A percentile compares a stretch with the other conserved stretches of the same genome.
Evolutionary conservation across 2,113 vertebrate species (phyloP).

Genomic region (Argyrosomus japonicus): DNA sequence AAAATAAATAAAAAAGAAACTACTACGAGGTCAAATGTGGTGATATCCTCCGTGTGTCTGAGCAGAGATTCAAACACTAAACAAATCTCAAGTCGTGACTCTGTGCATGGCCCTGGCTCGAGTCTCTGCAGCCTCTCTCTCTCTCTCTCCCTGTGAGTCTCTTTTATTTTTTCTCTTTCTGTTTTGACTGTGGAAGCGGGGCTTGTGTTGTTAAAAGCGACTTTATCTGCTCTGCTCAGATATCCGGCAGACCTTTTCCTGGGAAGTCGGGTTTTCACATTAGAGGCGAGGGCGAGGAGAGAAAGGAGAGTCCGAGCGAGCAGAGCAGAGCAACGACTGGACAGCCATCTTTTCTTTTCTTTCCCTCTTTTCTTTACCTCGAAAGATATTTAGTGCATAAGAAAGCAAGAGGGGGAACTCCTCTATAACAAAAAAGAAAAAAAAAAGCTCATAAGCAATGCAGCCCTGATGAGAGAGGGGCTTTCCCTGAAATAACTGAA

Average conservation of each 20-base stretch:
- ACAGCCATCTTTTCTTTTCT: slow-evolving; percentile 34
- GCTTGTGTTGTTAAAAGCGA: slow-evolving; percentile 88
- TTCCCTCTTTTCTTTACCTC: slow-evolving; percentile 73
- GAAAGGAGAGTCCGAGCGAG: slow-evolving; percentile 67
- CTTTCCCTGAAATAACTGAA: slow-evolving; percentile 54
- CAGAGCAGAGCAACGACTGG: slow-evolving; percentile 6
- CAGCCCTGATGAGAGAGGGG: slow-evolving; percentile 35
- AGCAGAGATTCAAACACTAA: slow-evolving; percentile 55
- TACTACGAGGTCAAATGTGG: slow-evolving; percentile 9
- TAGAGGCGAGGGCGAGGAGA: slow-evolving; percentile 69
- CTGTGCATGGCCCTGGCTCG: slow-evolving; percentile 57
- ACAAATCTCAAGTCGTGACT: slow-evolving; percentile 84
- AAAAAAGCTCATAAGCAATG: slow-evolving; percentile 28
- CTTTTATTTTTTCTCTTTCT: slow-evolving; percentile 59
- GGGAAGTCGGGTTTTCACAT: slow-evolving; percentile 93
- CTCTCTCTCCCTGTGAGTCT: no score
- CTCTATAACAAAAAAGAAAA: slow-evolving; percentile 5
- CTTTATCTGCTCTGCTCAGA: slow-evolving; percentile 94
- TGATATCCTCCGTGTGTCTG: slow-evolving; percentile 17
- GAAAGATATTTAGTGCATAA: slow-evolving; percentile 76
- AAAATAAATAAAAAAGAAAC: background rate
- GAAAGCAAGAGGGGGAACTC: slow-evolving; percentile 65
- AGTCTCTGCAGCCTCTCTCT: slow-evolving; percentile 56
- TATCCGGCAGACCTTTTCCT: slow-evolving; percentile 97
- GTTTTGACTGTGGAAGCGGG: slow-evolving; percentile 92